Evolutionary conservation across 2,113 vertebrate genomes (phyloP).

Genomic region (Tyrannus savana): DNA sequence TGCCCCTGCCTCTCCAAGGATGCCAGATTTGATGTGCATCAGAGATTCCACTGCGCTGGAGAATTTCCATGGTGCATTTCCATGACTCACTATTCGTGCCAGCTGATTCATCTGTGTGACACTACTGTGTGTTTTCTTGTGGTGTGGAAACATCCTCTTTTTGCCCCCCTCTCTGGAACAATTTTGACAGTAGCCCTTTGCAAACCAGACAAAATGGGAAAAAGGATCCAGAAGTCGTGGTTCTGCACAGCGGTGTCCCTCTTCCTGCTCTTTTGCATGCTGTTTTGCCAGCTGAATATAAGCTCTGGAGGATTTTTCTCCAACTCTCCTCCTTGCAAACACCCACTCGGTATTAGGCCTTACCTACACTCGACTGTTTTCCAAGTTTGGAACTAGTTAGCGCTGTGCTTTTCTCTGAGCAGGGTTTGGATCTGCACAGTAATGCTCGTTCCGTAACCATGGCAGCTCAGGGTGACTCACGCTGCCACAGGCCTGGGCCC

Average conservation of each 20-base stretch:
- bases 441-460: slow-evolving; percentile 54
- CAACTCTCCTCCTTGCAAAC: background rate
- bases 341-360: slow-evolving; percentile 32
- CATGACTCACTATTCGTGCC: slow-evolving; percentile 2
- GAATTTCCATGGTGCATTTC: slow-evolving; percentile 42
- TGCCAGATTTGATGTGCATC: background rate
- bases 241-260: rapidly evolving
- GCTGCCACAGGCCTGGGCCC: slow-evolving; percentile 40
- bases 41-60: background rate
- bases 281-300: background rate
- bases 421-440: slow-evolving; percentile 36
- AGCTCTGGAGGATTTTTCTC: background rate
- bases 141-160: background rate
- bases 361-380: slow-evolving; percentile 9
- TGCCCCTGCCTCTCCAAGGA: background rate
- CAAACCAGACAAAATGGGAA: background rate
- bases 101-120: slow-evolving; percentile 43
- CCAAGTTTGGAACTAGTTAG: slow-evolving; percentile 46
- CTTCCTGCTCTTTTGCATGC: background rate
- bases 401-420: background rate
- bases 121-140: slow-evolving; percentile 1
- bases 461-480: slow-evolving; percentile 57
- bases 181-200: background rate
- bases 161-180: background rate
- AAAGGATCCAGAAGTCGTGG: background rate